These are phyloP conservation scores for Cryptomyrus ogoouensis DNA, from an alignment of 2,113 vertebrate species.

Conservation along the genomic window DNA sequence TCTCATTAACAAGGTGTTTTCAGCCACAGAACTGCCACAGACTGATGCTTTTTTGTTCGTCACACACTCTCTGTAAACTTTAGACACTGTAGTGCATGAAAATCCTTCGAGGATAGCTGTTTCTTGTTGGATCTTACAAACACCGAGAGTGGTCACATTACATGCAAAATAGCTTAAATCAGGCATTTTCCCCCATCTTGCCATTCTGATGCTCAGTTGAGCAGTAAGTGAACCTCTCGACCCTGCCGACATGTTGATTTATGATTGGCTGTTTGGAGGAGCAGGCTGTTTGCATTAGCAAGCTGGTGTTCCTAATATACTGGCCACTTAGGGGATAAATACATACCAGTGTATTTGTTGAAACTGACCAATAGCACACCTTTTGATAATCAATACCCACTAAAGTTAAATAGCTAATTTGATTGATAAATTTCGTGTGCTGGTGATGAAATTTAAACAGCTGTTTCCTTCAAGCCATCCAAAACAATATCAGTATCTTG, in stretches of 20 bases:
- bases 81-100: background rate
- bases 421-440: background rate
- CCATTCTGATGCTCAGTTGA: background rate
- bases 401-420: background rate
- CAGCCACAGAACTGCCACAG: background rate
- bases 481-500: background rate
- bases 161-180: background rate
- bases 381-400: background rate
- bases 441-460: background rate
- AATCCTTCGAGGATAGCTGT: background rate
- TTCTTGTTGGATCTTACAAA: background rate
- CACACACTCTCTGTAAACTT: background rate
- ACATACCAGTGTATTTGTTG: background rate
- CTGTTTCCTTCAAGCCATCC: background rate
- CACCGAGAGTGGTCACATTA: background rate
- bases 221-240: background rate
- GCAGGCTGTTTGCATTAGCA: background rate
- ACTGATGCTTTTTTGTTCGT: background rate
- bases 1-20: background rate
- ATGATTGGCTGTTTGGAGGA: background rate
- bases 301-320: background rate
- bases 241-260: background rate
- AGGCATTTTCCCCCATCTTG: background rate
- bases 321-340: background rate
- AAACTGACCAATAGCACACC: background rate